Base-by-base conservation (phyloP, 1,140 invertebrate genomes). In the Wiebesia pumilae region DNA sequence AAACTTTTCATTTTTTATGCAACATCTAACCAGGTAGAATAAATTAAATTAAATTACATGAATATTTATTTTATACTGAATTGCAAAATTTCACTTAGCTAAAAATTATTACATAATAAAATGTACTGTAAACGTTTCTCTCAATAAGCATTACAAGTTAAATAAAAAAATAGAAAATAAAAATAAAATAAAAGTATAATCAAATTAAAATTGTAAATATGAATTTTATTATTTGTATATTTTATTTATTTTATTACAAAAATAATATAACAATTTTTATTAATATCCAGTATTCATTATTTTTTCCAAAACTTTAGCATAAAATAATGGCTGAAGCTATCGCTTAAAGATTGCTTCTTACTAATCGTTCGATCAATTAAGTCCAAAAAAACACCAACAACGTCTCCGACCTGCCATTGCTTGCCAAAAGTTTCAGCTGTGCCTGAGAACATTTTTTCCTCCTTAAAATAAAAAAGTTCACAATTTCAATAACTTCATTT, bases 351-450 rank as follows among this genome's bases (percentile, higher is more conserved):
- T 84, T 43, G 75, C 62, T 54, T 84, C 96, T 97, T 97, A 98
- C 97, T 98, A 95, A 99, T 98, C 91, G 98, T 99, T 93, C 97
- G 97, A 95, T 99, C 98, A 95, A 98, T 97, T 92, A 99, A 95
- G 96, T 99, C 98, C 94, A 99, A 96, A 95, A 98, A 98, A 90
- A 98, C 98, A 88, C 98, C 98, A 91, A 99, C 97, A 93, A 98
- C 97, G 95, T 99, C 98, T 91, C 97, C 97, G 91, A 97, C 96
- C 93, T 97, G 96, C 97, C 98, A 99, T 95, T 98, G 97, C 95
- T 98, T 98, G 92, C 98, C 98, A 94, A 98, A 99, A 85, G 97
- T 96, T 95, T 99, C 98, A 92, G 95, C 95, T 90, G 95, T 95
- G 93, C 97, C 97, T 93, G 96, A 96, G 95, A 96, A 97, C 92